phyloP scores from a whole-genome alignment of 2,888 invertebrate genomes.

The Eremobia ochroleuca region DNA sequence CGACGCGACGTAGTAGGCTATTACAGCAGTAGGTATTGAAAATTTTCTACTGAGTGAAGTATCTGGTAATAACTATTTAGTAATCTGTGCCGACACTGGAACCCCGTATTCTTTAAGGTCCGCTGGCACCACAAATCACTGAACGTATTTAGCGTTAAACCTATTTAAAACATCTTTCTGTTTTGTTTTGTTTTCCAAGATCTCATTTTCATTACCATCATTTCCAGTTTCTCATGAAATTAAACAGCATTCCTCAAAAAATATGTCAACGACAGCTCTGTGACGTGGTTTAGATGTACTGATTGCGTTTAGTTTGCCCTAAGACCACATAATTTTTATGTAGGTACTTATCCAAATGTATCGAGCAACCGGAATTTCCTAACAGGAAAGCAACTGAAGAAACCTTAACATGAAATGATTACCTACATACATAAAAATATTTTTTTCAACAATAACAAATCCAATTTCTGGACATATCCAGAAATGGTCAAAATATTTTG shows the following conservation, averaged over 20 bases:
- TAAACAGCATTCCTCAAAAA: not conserved
- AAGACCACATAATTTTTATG: not conserved
- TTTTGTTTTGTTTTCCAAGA: not conserved
- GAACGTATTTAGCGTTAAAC: not conserved
- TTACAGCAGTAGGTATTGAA: too few relatives aligned
- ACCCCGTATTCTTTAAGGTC: not conserved
- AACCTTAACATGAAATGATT: not conserved
- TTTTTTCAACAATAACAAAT: not conserved
- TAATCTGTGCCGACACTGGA: too few relatives aligned
- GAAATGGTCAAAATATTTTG: too few relatives aligned
- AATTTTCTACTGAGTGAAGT: too few relatives aligned
- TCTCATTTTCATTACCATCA: not conserved
- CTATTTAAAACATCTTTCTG: not conserved
- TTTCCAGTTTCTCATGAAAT: not conserved
- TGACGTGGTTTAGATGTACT: not conserved
- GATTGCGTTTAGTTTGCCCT: not conserved
- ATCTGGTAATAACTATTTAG: too few relatives aligned
- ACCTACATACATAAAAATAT: not conserved
- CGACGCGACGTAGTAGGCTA: too few relatives aligned
- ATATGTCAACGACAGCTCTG: not conserved
- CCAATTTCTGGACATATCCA: too few relatives aligned
- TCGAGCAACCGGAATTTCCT: not conserved
- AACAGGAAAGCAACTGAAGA: not conserved
- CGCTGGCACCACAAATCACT: not conserved
- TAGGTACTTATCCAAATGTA: conserved; percentile 3